A percentile compares a stretch with the other conserved stretches of the same genome.
phyloP scores from a whole-genome alignment of 2,113 vertebrate species.

The Anser cygnoides region DNA sequence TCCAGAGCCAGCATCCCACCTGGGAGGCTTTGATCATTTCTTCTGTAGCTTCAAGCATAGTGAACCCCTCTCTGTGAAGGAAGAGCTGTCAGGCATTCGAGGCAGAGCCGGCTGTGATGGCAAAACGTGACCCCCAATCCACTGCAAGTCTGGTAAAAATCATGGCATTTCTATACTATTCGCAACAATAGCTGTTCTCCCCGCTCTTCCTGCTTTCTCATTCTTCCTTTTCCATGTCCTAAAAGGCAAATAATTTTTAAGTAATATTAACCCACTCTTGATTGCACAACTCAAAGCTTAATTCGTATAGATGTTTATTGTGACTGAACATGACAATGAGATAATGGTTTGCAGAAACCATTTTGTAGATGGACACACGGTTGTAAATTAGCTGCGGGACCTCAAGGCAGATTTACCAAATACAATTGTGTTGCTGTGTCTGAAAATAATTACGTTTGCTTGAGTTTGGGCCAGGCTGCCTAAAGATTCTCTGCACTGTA shows the following conservation, averaged over 20 bases:
- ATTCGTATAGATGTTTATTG: not conserved
- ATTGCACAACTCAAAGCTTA: not conserved
- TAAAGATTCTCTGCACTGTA: not conserved
- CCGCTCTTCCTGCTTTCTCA: not conserved
- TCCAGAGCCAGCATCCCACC: not conserved
- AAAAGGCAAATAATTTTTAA: not conserved
- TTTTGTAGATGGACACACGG: not conserved
- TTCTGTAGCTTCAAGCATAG: not conserved
- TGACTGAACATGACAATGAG: not conserved
- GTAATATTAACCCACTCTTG: not conserved
- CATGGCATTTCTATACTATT: not conserved
- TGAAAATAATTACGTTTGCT: constrained; percentile 8
- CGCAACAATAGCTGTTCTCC: not conserved
- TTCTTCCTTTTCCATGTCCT: not conserved
- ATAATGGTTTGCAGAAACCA: not conserved
- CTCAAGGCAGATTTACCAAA: not conserved
- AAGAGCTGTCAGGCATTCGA: not conserved
- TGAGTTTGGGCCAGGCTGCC: not conserved
- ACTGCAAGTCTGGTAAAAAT: not conserved
- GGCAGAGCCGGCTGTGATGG: not conserved
- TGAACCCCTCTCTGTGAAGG: not conserved
- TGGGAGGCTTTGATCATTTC: not conserved
- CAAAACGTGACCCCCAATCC: not conserved
- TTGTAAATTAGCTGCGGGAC: not conserved
- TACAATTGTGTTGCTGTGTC: not conserved